A percentile compares a stretch with the other conserved stretches of the same genome.
phyloP scores from a whole-genome alignment of 2,888 invertebrate species.

The Parnassius orleans region DNA sequence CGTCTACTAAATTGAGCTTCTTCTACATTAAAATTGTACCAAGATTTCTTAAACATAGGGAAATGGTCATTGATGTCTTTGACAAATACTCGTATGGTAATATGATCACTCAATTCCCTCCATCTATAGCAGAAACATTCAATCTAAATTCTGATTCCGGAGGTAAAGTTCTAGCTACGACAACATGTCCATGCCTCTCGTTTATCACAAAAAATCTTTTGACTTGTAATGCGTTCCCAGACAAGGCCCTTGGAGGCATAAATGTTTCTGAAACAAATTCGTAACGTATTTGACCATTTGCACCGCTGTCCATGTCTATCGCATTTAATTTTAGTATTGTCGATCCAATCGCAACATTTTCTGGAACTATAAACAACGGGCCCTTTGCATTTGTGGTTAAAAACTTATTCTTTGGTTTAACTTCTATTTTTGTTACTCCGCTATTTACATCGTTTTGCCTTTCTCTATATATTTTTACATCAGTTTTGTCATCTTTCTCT shows the following conservation, averaged over 20 bases:
- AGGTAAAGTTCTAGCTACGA: slow-evolving; percentile 85
- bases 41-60: slow-evolving; percentile 90
- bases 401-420: slow-evolving; percentile 65
- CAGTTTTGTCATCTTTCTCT: slow-evolving; percentile 81
- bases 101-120: slow-evolving; percentile 87
- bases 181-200: slow-evolving; percentile 87
- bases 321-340: slow-evolving; percentile 86
- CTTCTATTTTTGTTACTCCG: slow-evolving; percentile 53
- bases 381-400: slow-evolving; percentile 57
- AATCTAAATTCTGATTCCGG: slow-evolving; percentile 88
- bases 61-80: slow-evolving; percentile 92
- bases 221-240: slow-evolving; percentile 68
- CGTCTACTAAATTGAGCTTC: slow-evolving; percentile 88
- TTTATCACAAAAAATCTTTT: slow-evolving; percentile 88
- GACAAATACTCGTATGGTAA: slow-evolving; percentile 86
- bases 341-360: slow-evolving; percentile 86
- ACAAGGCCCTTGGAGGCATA: slow-evolving; percentile 75
- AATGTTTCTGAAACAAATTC: slow-evolving; percentile 85
- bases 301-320: slow-evolving; percentile 85
- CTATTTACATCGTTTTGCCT: slow-evolving; percentile 52
- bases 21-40: slow-evolving; percentile 90
- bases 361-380: slow-evolving; percentile 86
- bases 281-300: slow-evolving; percentile 86
- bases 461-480: slow-evolving; percentile 70
- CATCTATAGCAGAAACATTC: slow-evolving; percentile 88